Percentiles rank a stretch among this genome's conserved stretches.
phyloP scores from a whole-genome alignment of 2,888 invertebrate species.

The Atrina japonica region DNA sequence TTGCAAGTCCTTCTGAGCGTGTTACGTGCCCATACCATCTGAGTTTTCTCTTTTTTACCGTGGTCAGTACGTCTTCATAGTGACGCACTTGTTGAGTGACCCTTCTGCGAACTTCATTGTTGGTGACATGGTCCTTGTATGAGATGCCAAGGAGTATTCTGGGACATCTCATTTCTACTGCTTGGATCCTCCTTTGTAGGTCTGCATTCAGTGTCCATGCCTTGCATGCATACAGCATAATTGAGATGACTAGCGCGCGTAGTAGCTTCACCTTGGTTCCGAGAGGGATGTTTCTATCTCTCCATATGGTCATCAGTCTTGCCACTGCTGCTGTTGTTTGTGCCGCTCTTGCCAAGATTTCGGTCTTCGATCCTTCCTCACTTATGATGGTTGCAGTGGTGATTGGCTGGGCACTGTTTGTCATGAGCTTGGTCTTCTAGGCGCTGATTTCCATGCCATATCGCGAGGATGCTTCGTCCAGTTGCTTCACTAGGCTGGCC shows the following conservation, averaged over 20 bases:
- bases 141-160: no score
- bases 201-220: no score
- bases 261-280: slow-evolving; percentile 2
- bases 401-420: slow-evolving; percentile 12
- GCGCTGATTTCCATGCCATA: slow-evolving; percentile 37
- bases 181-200: no score
- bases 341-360: not conserved
- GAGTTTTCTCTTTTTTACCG: not conserved
- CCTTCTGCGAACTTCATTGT: no score
- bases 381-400: not conserved
- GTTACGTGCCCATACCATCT: not conserved
- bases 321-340: slow-evolving; percentile 21
- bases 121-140: no score
- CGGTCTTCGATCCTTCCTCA: not conserved
- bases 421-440: slow-evolving; percentile 31
- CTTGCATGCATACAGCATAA: no score
- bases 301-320: slow-evolving; percentile 22
- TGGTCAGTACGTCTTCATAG: no score
- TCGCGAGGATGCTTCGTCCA: slow-evolving; percentile 9
- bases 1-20: not conserved
- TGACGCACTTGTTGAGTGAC: no score
- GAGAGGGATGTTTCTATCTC: slow-evolving; percentile 22
- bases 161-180: no score
- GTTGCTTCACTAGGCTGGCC: no score
- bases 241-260: no score